Evolutionary conservation across 2,797 vertebrate species (phyloP), one percentile per base, ranked within the genome.

Genomic region (Gastrophryne carolinensis): DNA sequence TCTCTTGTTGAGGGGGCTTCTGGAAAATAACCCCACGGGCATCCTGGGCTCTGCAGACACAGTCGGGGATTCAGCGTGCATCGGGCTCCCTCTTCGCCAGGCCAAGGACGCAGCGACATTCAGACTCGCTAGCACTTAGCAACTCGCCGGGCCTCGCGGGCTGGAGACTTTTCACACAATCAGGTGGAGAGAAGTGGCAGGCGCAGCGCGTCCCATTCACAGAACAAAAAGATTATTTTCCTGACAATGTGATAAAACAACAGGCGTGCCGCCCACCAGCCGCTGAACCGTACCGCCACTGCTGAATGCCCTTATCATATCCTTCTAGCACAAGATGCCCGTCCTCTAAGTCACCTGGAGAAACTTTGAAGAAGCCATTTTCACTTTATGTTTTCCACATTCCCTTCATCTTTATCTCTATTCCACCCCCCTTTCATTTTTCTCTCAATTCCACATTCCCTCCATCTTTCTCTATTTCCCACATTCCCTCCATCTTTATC

Each of bases 211-310:
- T 85, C 86, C 83, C 81, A 83, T 88, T 87, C 84, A 85, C 79
- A 86, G 83, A 89, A 90, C 86, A 90, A 88, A 89, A 81, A 89
- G 73, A 84, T 83, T 86, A 89, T 91, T 91, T 92, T 93, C 92
- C 93, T 95, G 95, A 96, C 95, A 97, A 96, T 90, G 93, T 94
- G 95, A 94, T 93, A 94, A 96, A 95, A 93, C 86, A 95, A 90
- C 90, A 93, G 90, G 88, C 92, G 60, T 93, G 90, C 85, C 89
- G 89, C 86, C 87, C 87, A 91, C 88, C 54, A 54, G 24, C 78
- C 91, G 89, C 85, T 93, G 90, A 94, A 92, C 92, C 91, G 62
- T 92, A 87, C 91, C 79, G 87, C 91, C 79, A 84, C 82, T 86
- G 85, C 75, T 82, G 79, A 34, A 50, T 30, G 60, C 64, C 80